phyloP scores from a whole-genome alignment of 2,113 vertebrate genomes.

The Gasterosteus nipponicus region DNA sequence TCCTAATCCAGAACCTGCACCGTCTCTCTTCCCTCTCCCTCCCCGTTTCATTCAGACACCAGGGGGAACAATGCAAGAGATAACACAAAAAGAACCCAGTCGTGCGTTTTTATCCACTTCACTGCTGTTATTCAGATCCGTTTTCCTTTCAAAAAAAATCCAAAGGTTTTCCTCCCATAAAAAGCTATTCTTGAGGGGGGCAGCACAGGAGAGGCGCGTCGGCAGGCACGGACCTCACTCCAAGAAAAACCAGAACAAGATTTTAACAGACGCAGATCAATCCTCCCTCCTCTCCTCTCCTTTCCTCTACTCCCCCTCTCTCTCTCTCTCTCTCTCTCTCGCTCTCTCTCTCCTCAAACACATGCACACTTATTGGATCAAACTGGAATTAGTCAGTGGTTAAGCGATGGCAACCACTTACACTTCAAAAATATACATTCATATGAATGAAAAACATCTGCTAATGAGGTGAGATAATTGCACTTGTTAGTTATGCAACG shows the following conservation, averaged over 20 bases:
- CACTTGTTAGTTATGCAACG: slow-evolving; percentile 46
- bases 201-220: slow-evolving; percentile 78
- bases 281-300: slow-evolving; percentile 72
- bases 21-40: slow-evolving; percentile 51
- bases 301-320: slow-evolving; percentile 64
- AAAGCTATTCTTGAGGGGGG: slow-evolving; percentile 70
- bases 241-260: slow-evolving; percentile 83
- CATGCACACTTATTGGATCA: slow-evolving; percentile 77
- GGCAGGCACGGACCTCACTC: slow-evolving; percentile 82
- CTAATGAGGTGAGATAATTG: slow-evolving; percentile 49
- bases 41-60: slow-evolving; percentile 70
- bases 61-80: slow-evolving; percentile 58
- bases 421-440: slow-evolving; percentile 49
- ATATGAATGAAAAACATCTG: slow-evolving; percentile 60
- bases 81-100: slow-evolving; percentile 60
- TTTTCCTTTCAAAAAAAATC: slow-evolving; percentile 63
- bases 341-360: slow-evolving; percentile 40
- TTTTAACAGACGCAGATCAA: slow-evolving; percentile 85
- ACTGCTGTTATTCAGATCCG: slow-evolving; percentile 59
- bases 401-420: slow-evolving; percentile 67
- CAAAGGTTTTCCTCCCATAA: slow-evolving; percentile 68
- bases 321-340: slow-evolving; percentile 35
- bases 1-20: slow-evolving; percentile 65
- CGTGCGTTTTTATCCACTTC: slow-evolving; percentile 71
- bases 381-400: slow-evolving; percentile 77